Evolutionary conservation across 64 coral and sea anemone species (phyloP).

Genomic region (Stichodactyla helianthus): DNA sequence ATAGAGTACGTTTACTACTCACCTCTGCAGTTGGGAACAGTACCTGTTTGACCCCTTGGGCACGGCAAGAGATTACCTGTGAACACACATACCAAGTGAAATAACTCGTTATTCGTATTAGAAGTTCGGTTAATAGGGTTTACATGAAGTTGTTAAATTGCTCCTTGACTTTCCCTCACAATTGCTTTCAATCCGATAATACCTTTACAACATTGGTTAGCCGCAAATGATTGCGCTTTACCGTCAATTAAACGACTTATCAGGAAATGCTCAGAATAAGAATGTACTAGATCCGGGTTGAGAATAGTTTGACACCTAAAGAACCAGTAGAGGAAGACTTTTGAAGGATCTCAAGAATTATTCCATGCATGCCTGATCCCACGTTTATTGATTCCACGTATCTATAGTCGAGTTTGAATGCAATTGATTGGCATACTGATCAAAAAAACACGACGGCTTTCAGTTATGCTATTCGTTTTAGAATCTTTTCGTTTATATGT

Average conservation of each 20-base stretch:
- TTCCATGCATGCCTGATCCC: neutral
- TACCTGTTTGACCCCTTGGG: constrained; percentile 43
- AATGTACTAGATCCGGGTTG: neutral
- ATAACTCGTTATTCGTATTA: neutral
- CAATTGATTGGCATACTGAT: too few species aligned
- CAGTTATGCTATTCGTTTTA: too few species aligned
- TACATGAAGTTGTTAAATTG: neutral
- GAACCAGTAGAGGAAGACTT: neutral
- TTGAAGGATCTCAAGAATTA: neutral
- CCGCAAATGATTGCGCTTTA: neutral
- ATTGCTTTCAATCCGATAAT: neutral
- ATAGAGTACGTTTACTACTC: neutral
- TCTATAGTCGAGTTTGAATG: too few species aligned
- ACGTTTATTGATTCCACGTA: too few species aligned
- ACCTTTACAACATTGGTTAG: neutral
- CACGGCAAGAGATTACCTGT: constrained; percentile 20
- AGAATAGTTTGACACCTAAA: neutral
- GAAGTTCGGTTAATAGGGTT: neutral
- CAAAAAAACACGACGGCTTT: too few species aligned
- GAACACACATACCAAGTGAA: neutral
- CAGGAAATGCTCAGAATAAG: neutral
- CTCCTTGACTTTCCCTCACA: neutral
- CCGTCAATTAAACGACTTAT: neutral
- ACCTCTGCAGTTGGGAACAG: neutral
- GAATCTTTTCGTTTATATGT: too few species aligned